A percentile compares a stretch with the other conserved stretches of the same genome.
phyloP scores from a whole-genome alignment of 2,797 vertebrate species.

The Eulemur coronatus region DNA sequence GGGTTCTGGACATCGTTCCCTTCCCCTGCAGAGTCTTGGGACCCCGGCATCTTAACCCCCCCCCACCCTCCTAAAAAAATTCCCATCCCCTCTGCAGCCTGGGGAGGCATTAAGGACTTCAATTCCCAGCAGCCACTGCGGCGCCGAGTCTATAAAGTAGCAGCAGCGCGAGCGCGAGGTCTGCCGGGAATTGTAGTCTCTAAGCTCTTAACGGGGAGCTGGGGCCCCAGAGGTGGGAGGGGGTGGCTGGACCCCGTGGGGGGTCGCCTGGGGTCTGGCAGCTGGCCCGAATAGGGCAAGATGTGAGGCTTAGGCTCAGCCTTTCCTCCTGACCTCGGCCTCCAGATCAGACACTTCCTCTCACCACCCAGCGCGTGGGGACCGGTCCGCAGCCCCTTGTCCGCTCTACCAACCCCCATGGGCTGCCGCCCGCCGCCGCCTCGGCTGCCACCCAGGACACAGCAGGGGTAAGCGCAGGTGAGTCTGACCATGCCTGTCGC shows the following conservation, averaged over 20 bases:
- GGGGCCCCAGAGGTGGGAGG: constrained; percentile 56
- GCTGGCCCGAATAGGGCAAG: not conserved
- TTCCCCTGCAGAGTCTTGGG: constrained; percentile 46
- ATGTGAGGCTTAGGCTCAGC: constrained; percentile 20
- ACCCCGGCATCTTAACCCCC: constrained; percentile 51
- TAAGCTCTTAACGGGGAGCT: not conserved
- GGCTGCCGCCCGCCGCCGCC: constrained; percentile 73
- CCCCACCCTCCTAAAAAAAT: not conserved
- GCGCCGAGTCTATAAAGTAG: not conserved
- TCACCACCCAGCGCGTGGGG: constrained; percentile 48
- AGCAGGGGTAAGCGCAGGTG: constrained; percentile 73
- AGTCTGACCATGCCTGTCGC: constrained; percentile 40
- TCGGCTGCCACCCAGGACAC: constrained; percentile 59
- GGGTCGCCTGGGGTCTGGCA: constrained; percentile 24
- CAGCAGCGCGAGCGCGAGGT: not conserved
- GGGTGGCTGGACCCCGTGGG: not conserved
- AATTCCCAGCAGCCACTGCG: constrained; percentile 64
- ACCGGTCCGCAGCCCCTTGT: constrained; percentile 47
- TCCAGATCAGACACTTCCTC: constrained; percentile 15
- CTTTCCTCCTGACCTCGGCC: not conserved
- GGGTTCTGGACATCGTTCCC: not conserved
- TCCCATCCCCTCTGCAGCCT: constrained; percentile 64
- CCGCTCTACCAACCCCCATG: constrained; percentile 67
- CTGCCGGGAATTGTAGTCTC: constrained; percentile 72
- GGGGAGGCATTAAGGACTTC: constrained; percentile 58